phyloP scores from a whole-genome alignment of 2,888 invertebrate species.

The Rhopalosiphum nymphaeae region DNA sequence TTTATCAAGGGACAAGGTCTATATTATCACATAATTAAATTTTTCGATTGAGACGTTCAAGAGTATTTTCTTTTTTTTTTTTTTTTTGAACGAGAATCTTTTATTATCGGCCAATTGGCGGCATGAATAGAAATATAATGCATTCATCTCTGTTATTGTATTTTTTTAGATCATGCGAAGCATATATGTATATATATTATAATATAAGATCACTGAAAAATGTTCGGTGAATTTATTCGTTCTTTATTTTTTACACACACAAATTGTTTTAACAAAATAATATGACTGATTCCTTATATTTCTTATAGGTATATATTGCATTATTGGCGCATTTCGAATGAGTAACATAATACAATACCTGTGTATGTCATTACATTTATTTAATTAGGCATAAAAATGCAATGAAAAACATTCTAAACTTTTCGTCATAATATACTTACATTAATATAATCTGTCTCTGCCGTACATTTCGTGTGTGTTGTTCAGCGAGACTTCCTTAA shows the following conservation, averaged over 20 bases:
- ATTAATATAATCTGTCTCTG: neutral
- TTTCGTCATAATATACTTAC: neutral
- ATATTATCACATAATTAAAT: neutral
- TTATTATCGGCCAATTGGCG: neutral
- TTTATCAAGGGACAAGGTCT: neutral
- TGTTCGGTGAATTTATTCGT: neutral
- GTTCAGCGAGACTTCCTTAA: no score
- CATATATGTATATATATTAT: neutral
- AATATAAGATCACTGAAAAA: neutral
- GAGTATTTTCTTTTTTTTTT: conserved; percentile 17
- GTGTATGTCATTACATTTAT: neutral
- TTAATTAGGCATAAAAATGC: neutral
- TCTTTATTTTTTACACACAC: neutral
- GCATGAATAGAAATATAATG: neutral
- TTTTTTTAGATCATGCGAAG: neutral
- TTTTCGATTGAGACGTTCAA: neutral
- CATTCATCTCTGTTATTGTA: conserved; percentile 3
- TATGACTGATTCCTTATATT: neutral
- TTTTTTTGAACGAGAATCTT: neutral
- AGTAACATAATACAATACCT: neutral
- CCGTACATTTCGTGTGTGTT: neutral
- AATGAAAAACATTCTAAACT: neutral
- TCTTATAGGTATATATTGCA: neutral
- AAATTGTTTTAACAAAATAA: neutral
- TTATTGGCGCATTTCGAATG: neutral